phyloP scores from a whole-genome alignment of 1,140 invertebrate genomes.

The Diabrotica virgifera region DNA sequence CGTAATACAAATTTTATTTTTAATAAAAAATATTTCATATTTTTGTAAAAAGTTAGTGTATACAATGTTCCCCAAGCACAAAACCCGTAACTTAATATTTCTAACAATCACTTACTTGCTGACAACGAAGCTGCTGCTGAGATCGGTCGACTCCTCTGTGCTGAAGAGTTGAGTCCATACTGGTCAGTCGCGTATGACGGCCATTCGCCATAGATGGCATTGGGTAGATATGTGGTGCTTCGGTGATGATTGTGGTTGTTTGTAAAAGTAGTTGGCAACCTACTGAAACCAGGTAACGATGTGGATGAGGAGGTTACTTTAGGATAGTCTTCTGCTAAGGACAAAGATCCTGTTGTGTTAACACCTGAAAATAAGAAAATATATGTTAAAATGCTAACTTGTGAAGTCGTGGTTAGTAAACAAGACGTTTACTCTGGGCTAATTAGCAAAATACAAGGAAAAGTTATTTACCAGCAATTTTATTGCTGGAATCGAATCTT shows the following conservation, averaged over 20 bases:
- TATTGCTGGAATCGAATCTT: no score
- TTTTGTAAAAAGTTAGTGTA: no score
- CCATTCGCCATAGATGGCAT: slow-evolving; percentile 30
- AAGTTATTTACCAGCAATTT: no score
- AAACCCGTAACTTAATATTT: no score
- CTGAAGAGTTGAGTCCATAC: slow-evolving; percentile 23
- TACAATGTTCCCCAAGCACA: no score
- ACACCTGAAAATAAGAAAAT: slow-evolving; percentile 27
- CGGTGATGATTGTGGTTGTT: slow-evolving; percentile 28
- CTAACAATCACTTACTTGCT: slow-evolving; percentile 49
- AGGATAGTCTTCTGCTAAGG: slow-evolving; percentile 37
- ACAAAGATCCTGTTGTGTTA: slow-evolving; percentile 30
- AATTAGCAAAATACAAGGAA: no score
- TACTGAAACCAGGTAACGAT: slow-evolving; percentile 42
- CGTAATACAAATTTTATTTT: no score
- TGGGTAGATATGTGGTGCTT: slow-evolving; percentile 29
- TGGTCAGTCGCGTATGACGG: slow-evolving; percentile 16
- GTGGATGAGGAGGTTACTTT: slow-evolving; percentile 33
- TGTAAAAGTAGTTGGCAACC: slow-evolving; percentile 34
- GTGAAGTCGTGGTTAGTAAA: no score
- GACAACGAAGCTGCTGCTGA: slow-evolving; percentile 52
- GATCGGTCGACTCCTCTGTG: slow-evolving; percentile 27
- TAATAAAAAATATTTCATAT: no score
- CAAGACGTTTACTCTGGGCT: no score
- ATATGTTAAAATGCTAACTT: no score